Evolutionary conservation across 2,888 invertebrate genomes (phyloP).

Genomic region (Sycophila texana): DNA sequence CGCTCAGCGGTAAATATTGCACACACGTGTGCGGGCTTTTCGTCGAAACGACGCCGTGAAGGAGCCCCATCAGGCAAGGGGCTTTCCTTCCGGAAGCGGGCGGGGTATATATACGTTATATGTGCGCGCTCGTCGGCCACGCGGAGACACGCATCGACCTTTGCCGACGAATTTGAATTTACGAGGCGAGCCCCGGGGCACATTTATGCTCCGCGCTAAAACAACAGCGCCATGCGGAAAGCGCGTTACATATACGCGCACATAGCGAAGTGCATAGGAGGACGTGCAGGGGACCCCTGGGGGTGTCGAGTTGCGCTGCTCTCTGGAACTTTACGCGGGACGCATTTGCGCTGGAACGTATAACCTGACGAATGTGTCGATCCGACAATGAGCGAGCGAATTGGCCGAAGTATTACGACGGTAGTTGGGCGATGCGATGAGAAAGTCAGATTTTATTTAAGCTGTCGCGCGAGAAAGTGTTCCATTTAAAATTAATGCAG

Average conservation of each 20-base stretch:
- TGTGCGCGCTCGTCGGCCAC: not conserved
- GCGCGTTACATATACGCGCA: not conserved
- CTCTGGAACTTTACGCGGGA: conserved; percentile 32
- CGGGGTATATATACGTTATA: not conserved
- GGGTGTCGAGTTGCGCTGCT: conserved; percentile 33
- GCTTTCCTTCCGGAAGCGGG: not conserved
- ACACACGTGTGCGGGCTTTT: conserved; percentile 34
- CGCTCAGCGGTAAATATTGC: conserved; percentile 19
- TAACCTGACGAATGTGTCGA: too few relatives aligned
- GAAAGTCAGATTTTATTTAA: too few relatives aligned
- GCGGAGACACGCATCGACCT: not conserved
- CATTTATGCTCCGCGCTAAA: conserved; percentile 45
- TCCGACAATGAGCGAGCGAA: too few relatives aligned
- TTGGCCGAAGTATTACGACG: too few relatives aligned
- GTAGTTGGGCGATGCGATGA: too few relatives aligned
- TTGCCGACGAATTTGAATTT: conserved; percentile 51
- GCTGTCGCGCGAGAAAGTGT: too few relatives aligned
- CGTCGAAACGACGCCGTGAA: conserved; percentile 34
- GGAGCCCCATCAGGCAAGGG: not conserved
- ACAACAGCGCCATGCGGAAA: conserved; percentile 12
- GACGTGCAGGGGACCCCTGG: conserved; percentile 20
- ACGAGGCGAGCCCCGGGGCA: conserved; percentile 38
- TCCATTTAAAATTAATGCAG: too few relatives aligned
- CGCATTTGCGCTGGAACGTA: too few relatives aligned
- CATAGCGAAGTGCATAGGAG: not conserved